Evolutionary conservation across 2,113 vertebrate species (phyloP).

Genomic region (Sclerurus mexicanus): DNA sequence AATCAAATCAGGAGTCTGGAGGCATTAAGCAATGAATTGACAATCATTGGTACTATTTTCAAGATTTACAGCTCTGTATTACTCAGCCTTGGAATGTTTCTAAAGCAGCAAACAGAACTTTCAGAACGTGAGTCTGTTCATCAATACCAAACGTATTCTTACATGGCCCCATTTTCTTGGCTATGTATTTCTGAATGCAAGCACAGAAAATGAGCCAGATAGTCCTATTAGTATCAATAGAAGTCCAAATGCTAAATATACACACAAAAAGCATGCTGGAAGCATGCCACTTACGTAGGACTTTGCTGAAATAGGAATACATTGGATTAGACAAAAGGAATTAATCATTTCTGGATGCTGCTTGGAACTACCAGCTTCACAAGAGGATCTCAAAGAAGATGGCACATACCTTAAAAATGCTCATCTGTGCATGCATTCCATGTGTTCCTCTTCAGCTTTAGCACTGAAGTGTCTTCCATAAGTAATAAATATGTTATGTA

Average conservation of each 20-base stretch:
- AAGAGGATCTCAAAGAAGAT: background rate
- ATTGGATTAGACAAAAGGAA: background rate
- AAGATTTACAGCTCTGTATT: background rate
- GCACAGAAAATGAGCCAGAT: background rate
- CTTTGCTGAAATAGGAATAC: background rate
- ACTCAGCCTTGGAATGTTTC: background rate
- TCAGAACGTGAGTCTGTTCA: background rate
- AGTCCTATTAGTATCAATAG: background rate
- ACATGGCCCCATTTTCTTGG: background rate
- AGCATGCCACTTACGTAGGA: background rate
- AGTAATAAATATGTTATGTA: slow-evolving; percentile 16
- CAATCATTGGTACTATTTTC: background rate
- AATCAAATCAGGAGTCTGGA: background rate
- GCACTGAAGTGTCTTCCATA: background rate
- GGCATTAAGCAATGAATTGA: background rate
- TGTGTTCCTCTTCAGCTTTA: background rate
- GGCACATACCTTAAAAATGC: background rate
- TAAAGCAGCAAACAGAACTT: background rate
- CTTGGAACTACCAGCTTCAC: background rate
- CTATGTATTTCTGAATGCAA: background rate
- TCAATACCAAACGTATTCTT: background rate
- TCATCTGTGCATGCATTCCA: background rate
- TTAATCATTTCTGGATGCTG: background rate
- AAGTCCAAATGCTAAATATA: background rate
- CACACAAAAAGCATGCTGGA: background rate